phyloP scores from a whole-genome alignment of 1,140 invertebrate species.

The Drosophila parabipectinata region DNA sequence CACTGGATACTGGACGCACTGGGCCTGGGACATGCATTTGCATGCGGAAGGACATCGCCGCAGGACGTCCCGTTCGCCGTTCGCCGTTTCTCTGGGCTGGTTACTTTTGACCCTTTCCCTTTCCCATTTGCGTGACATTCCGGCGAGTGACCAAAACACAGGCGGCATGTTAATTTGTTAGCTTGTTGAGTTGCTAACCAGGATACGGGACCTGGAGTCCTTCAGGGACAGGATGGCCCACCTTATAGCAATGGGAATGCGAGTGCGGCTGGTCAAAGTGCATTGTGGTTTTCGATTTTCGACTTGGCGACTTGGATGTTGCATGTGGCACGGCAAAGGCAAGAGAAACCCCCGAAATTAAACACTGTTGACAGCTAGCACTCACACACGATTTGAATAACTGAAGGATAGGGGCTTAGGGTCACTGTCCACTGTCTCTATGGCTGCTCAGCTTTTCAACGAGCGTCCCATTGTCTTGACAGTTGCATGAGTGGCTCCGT shows the following conservation, averaged over 20 bases:
- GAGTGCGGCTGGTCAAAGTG: constrained; percentile 63
- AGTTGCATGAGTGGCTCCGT: constrained; percentile 60
- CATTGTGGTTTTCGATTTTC: constrained; percentile 67
- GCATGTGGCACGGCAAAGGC: constrained; percentile 64
- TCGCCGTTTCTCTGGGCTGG: constrained; percentile 16
- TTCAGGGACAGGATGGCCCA: neutral
- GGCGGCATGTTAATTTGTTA: constrained; percentile 80
- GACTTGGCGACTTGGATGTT: constrained; percentile 41
- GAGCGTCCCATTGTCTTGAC: constrained; percentile 62
- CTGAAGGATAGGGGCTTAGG: constrained; percentile 27
- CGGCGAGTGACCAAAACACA: constrained; percentile 19
- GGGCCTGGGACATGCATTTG: constrained; percentile 44
- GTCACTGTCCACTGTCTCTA: constrained; percentile 37
- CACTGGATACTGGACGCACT: constrained; percentile 26
- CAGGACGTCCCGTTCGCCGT: constrained; percentile 22
- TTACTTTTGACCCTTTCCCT: constrained; percentile 40
- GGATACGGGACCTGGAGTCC: constrained; percentile 13
- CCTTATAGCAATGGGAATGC: constrained; percentile 55
- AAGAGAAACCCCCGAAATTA: constrained; percentile 57
- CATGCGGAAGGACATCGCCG: constrained; percentile 52
- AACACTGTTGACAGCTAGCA: constrained; percentile 80
- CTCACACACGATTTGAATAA: constrained; percentile 73
- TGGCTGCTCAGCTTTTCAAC: constrained; percentile 55
- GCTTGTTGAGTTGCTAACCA: constrained; percentile 75
- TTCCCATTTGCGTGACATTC: constrained; percentile 68